Evolutionary conservation across 2,113 vertebrate genomes (phyloP).

Genomic region (Leptobrachium leishanense): DNA sequence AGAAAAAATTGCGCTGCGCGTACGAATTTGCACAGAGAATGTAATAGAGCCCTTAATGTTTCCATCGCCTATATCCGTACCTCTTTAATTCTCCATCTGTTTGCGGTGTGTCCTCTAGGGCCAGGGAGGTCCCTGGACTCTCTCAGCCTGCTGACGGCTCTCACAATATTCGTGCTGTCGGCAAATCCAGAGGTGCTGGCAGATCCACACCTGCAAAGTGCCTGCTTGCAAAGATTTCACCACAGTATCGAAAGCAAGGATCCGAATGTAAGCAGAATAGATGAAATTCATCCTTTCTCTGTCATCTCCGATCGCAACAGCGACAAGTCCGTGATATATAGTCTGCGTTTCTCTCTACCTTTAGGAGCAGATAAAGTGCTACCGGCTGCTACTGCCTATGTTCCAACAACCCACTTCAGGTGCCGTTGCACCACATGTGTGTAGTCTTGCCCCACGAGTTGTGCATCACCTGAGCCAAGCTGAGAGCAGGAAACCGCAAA

Average conservation of each 20-base stretch:
- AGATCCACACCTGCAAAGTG: constrained; percentile 72
- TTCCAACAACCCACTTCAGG: constrained; percentile 76
- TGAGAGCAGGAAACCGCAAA: constrained; percentile 79
- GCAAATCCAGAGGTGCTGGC: constrained; percentile 77
- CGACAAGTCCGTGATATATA: too few relatives aligned
- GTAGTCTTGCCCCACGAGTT: constrained; percentile 73
- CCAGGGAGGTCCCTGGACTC: constrained; percentile 67
- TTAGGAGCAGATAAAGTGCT: constrained; percentile 81
- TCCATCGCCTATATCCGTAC: not conserved
- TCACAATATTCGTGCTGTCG: constrained; percentile 84
- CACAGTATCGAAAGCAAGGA: constrained; percentile 78
- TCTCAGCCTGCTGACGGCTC: constrained; percentile 77
- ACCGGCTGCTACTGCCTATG: constrained; percentile 82
- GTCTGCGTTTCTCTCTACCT: constrained; percentile 4
- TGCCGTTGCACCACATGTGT: constrained; percentile 81
- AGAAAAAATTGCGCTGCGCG: too few relatives aligned
- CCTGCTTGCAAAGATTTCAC: constrained; percentile 78
- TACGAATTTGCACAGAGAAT: too few relatives aligned
- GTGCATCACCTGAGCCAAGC: constrained; percentile 77
- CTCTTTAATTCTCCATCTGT: not conserved
- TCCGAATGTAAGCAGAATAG: constrained; percentile 35
- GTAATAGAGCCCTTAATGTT: too few relatives aligned
- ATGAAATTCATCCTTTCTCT: not conserved
- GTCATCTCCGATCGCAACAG: too few relatives aligned
- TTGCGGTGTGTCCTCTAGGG: constrained; percentile 16